A percentile compares a stretch with the other conserved stretches of the same genome.
phyloP scores from a whole-genome alignment of 2,113 vertebrate species.

The Oceanites oceanicus region DNA sequence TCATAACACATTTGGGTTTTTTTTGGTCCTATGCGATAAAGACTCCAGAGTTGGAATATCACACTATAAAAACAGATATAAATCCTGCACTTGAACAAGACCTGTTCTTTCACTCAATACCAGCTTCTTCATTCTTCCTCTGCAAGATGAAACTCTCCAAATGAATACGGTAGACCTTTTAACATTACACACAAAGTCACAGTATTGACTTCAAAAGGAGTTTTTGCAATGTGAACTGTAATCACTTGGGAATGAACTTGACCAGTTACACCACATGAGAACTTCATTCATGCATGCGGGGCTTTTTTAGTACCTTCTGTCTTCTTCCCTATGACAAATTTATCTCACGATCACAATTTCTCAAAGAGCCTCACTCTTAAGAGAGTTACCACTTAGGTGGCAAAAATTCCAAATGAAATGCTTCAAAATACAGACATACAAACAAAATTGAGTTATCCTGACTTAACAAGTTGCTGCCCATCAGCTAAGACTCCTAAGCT shows the following conservation, averaged over 20 bases:
- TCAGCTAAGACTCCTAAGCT: not conserved
- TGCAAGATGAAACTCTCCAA: not conserved
- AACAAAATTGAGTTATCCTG: not conserved
- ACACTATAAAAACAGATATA: not conserved
- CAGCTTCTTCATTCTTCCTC: not conserved
- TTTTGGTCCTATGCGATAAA: not conserved
- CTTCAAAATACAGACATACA: not conserved
- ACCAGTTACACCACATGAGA: not conserved
- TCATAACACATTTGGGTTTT: not conserved
- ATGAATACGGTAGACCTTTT: not conserved
- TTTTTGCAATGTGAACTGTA: not conserved
- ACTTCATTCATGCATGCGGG: not conserved
- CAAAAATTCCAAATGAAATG: not conserved
- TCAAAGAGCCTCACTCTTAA: not conserved
- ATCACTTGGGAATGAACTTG: not conserved
- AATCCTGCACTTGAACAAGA: not conserved
- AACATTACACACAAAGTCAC: not conserved
- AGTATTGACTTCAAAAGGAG: not conserved
- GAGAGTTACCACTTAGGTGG: not conserved
- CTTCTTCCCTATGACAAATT: not conserved
- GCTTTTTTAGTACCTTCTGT: not conserved
- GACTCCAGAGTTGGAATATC: not conserved
- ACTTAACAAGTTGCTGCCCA: not conserved
- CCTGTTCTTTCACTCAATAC: not conserved
- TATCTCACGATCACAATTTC: not conserved